Conservation (phyloP, 2,113 vertebrate species). For the Bucco capensis region DNA sequence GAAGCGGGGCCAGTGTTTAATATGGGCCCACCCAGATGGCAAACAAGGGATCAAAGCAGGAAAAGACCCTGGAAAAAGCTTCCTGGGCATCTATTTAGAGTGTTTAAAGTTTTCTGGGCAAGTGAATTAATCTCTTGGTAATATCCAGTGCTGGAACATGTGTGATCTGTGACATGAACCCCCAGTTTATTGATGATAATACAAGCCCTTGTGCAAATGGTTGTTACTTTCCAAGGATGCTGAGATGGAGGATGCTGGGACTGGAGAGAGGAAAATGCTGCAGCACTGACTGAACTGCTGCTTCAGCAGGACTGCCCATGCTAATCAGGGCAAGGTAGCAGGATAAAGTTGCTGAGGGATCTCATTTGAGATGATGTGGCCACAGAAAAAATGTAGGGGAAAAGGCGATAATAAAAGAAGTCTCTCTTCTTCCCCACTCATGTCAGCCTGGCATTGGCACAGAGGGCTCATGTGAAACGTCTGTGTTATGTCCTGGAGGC, state of each 20-base stretch:
- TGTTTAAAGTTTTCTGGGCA: neutral
- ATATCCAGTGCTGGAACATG: neutral
- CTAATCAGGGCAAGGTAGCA: neutral
- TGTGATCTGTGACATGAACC: neutral
- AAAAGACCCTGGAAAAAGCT: neutral
- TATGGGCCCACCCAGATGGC: neutral
- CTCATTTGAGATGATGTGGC: neutral
- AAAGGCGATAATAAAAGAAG: neutral
- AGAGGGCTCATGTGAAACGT: rapidly evolving
- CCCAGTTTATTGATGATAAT: neutral
- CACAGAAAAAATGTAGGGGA: neutral
- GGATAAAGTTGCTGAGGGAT: neutral
- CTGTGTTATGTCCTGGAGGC: neutral
- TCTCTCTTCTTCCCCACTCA: neutral
- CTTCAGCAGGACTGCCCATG: neutral
- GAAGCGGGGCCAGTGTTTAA: neutral
- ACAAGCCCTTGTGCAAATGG: neutral
- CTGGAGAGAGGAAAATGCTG: neutral
- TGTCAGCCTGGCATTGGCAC: neutral
- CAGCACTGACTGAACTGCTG: neutral
- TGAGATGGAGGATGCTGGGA: neutral
- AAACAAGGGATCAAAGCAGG: neutral
- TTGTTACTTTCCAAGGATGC: neutral
- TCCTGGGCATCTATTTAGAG: neutral
- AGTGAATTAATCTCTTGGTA: neutral